A percentile compares a stretch with the other conserved stretches of the same genome.
Conservation (phyloP, 2,797 vertebrate genomes). For the Poliocrania exsul region DNA sequence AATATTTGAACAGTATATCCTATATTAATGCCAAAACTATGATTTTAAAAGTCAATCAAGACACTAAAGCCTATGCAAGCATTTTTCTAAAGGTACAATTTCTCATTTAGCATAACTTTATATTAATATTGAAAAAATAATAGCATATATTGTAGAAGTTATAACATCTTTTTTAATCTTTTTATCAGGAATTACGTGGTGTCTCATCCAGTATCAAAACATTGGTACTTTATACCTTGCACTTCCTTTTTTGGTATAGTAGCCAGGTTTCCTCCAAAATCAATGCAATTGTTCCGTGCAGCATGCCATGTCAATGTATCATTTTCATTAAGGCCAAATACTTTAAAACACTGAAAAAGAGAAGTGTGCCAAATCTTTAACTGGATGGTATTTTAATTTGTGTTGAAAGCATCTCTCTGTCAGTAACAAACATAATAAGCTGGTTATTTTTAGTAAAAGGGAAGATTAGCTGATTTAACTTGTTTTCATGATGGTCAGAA, state of each 20-base stretch:
- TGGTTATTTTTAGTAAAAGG: not conserved
- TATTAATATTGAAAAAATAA: not conserved
- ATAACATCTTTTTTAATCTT: not conserved
- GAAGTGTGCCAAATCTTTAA: not conserved
- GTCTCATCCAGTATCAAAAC: not conserved
- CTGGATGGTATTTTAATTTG: not conserved
- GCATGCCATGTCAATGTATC: conserved; percentile 81
- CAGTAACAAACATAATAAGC: not conserved
- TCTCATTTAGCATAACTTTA: not conserved
- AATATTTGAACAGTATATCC: not conserved
- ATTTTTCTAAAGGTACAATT: not conserved
- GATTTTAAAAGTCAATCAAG: not conserved
- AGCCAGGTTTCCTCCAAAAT: conserved; percentile 86
- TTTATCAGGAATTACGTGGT: not conserved
- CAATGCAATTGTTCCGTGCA: conserved; percentile 81
- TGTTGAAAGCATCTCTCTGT: not conserved
- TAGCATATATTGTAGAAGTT: not conserved
- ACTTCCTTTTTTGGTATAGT: conserved; percentile 80
- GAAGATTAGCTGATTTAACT: not conserved
- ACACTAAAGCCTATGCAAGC: not conserved
- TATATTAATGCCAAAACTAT: not conserved
- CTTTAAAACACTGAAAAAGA: conserved; percentile 86
- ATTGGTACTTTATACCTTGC: conserved; percentile 80
- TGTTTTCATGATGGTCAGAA: not conserved
- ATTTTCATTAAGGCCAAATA: conserved; percentile 68